Evolutionary conservation across 2,888 invertebrate species (phyloP), one percentile per base, ranked within the genome.

Genomic region (Eilema depressum): DNA sequence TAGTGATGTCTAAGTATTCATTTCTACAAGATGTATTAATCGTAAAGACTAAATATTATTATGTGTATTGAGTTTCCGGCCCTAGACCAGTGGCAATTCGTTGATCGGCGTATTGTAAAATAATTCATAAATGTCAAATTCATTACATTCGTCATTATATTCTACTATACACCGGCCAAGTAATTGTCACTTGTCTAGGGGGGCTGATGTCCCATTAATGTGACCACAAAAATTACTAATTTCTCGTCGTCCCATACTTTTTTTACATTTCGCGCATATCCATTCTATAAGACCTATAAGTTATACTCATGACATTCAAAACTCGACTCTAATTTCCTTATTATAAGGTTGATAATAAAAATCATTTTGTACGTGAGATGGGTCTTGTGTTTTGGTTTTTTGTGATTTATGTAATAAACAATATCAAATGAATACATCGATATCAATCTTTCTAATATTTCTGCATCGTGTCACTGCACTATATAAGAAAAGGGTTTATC

Each of bases 341-440:
- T 10, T 0, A n/a, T n/a, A n/a, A n/a, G n/a, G n/a, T n/a, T n/a
- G n/a, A n/a, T n/a, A n/a, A n/a, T 17, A 5, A 63, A 41, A 20
- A 11, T 7, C 30, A 53, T 57, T 0, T 25, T 41, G 12, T 11
- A 70, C 65, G 66, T 77, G 73, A 76, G 79, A 81, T 61, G 75
- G 75, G 53, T 67, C 71, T 73, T 10, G 0, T 62, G 7, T 2
- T 61, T 8, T 61, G 63, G 70, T 4, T 60, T n/a, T n/a, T n/a
- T n/a, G n/a, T n/a, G n/a, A n/a, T n/a, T 17, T 41, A 17, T 17
- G 3, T 17, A 4, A 41, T 17, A 41, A n/a, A 11, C 3, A 4
- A 4, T 41, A 17, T 41, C 4, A 41, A 41, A 41, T 14, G 17
- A 17, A 41, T 41, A 17, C 17, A 41, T 14, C 1, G 2, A 41